phyloP scores from a whole-genome alignment of 2,888 invertebrate genomes.

The Galerucella calmariensis region DNA sequence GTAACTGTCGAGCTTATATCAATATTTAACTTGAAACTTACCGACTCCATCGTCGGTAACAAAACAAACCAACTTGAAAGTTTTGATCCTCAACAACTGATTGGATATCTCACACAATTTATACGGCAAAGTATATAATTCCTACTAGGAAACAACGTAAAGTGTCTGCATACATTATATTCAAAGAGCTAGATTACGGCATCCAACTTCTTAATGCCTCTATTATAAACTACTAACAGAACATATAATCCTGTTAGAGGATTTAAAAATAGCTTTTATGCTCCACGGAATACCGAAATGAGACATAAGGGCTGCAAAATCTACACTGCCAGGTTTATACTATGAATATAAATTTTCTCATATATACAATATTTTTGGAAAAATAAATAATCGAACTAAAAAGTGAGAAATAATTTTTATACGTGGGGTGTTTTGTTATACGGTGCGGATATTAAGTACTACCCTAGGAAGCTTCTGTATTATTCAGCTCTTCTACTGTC shows the following conservation, averaged over 20 bases:
- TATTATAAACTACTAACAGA: conserved; percentile 57
- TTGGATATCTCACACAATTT: conserved; percentile 30
- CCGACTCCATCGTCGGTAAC: conserved; percentile 1
- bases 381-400: no score
- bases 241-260: conserved; percentile 54
- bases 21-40: background rate
- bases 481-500: no score
- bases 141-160: conserved; percentile 30
- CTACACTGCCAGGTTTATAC: no score
- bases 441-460: no score
- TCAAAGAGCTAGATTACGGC: conserved; percentile 49
- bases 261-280: conserved; percentile 50
- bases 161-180: conserved; percentile 54
- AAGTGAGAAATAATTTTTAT: no score
- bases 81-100: conserved; percentile 16
- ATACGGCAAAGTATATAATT: conserved; percentile 36
- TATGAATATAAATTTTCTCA: no score
- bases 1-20: background rate
- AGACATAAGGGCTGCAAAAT: no score
- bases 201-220: conserved; percentile 55
- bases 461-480: no score
- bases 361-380: no score
- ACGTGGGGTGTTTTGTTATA: no score
- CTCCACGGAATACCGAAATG: conserved; percentile 9
- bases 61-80: conserved; percentile 11